A percentile compares a stretch with the other conserved stretches of the same genome.
Evolutionary conservation across 2,113 vertebrate species (phyloP).

Genomic region (Formicarius rufipectus): DNA sequence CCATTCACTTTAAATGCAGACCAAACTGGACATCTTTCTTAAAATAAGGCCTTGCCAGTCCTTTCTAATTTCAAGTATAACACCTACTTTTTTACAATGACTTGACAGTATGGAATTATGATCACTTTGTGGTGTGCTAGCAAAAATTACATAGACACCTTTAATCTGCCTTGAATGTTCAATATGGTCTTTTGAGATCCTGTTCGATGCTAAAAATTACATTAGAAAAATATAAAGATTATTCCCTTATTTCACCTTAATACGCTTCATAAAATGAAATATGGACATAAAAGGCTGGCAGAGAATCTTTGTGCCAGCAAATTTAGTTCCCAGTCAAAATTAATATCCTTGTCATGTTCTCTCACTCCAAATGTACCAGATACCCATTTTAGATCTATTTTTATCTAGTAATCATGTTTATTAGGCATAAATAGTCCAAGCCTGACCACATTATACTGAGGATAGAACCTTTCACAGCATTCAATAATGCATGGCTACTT

Average conservation of each 20-base stretch:
- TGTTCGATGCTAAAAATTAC: neutral
- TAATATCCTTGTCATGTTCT: neutral
- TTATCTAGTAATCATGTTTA: neutral
- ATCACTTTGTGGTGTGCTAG: neutral
- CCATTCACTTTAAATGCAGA: neutral
- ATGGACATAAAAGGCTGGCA: neutral
- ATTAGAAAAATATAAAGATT: neutral
- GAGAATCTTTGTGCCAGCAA: neutral
- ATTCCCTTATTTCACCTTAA: neutral
- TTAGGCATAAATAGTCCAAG: neutral
- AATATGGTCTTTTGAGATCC: neutral
- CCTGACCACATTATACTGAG: neutral
- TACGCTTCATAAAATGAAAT: neutral
- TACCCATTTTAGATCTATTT: neutral
- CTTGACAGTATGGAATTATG: accelerated
- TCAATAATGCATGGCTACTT: neutral
- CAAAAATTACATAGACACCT: neutral
- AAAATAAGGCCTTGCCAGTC: neutral
- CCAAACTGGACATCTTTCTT: neutral
- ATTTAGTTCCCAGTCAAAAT: neutral
- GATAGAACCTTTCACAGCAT: neutral
- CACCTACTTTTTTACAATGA: neutral
- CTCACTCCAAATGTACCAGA: neutral
- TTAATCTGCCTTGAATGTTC: neutral
- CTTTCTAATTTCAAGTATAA: neutral